phyloP scores from a whole-genome alignment of 2,797 vertebrate species.

The Protosalanx chinensis region DNA sequence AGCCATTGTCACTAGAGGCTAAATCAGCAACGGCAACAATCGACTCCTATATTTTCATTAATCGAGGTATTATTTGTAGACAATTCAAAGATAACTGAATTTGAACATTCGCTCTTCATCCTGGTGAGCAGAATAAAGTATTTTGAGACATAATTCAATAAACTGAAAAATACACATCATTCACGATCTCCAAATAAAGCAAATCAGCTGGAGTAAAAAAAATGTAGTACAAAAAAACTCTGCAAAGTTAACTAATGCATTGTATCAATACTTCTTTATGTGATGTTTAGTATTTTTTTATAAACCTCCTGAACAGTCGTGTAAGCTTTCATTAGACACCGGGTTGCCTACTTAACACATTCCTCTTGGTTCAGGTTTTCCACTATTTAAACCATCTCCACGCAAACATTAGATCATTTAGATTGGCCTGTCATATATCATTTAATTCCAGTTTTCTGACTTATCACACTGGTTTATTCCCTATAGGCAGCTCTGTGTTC shows the following conservation, averaged over 20 bases:
- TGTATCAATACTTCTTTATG: conserved; percentile 44
- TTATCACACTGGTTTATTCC: conserved; percentile 21
- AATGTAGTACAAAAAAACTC: conserved; percentile 20
- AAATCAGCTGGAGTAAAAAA: conserved; percentile 19
- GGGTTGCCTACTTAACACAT: background rate
- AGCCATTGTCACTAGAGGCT: background rate
- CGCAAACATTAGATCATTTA: background rate
- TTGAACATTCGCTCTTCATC: background rate
- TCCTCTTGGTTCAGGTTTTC: background rate
- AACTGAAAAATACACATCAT: conserved; percentile 32
- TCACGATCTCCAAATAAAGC: conserved; percentile 13
- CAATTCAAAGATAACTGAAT: background rate
- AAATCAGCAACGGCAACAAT: background rate
- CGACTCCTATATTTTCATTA: background rate
- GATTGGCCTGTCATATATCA: background rate
- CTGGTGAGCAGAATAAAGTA: conserved; percentile 17
- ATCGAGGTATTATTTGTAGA: background rate
- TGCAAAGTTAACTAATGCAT: conserved; percentile 21
- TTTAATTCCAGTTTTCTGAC: conserved; percentile 20
- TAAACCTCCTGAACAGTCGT: conserved; percentile 35
- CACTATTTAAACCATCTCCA: background rate
- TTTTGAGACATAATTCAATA: conserved; percentile 4
- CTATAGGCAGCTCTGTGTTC: conserved; percentile 23
- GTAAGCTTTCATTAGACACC: conserved; percentile 2
- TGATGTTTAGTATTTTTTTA: conserved; percentile 35